Evolutionary conservation across 2,797 vertebrate species (phyloP).

Genomic region (Acanthurus tractus): DNA sequence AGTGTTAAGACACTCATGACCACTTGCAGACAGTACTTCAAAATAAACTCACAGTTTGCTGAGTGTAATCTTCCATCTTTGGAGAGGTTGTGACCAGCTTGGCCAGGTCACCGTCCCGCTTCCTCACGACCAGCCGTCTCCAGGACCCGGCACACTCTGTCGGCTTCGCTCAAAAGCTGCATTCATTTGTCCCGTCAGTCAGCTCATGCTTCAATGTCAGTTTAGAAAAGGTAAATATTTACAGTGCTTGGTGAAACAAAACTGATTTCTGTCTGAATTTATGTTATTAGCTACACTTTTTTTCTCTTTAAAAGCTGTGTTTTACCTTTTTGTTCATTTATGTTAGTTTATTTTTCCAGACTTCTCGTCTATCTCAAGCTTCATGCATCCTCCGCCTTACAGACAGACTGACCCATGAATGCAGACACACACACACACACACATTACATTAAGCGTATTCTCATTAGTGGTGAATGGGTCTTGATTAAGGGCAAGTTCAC

Average conservation of each 20-base stretch:
- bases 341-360: not conserved
- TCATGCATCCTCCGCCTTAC: slow-evolving; percentile 19
- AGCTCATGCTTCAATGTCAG: too few relatives aligned
- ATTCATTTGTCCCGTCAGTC: too few relatives aligned
- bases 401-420: slow-evolving; percentile 56
- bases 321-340: not conserved
- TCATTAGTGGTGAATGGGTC: slow-evolving; percentile 78
- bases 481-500: slow-evolving; percentile 82
- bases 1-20: not conserved
- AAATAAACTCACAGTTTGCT: not conserved
- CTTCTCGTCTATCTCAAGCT: slow-evolving; percentile 22
- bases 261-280: not conserved
- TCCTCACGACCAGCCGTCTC: too few relatives aligned
- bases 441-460: slow-evolving; percentile 80
- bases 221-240: too few relatives aligned
- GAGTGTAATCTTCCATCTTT: too few relatives aligned
- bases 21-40: not conserved
- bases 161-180: too few relatives aligned
- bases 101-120: too few relatives aligned
- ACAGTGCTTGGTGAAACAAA: too few relatives aligned
- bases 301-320: not conserved
- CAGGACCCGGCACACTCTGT: too few relatives aligned
- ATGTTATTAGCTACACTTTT: not conserved
- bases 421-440: slow-evolving; percentile 36
- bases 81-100: too few relatives aligned